Conservation (phyloP, 2,797 vertebrate species). For the Alosa sapidissima region DNA sequence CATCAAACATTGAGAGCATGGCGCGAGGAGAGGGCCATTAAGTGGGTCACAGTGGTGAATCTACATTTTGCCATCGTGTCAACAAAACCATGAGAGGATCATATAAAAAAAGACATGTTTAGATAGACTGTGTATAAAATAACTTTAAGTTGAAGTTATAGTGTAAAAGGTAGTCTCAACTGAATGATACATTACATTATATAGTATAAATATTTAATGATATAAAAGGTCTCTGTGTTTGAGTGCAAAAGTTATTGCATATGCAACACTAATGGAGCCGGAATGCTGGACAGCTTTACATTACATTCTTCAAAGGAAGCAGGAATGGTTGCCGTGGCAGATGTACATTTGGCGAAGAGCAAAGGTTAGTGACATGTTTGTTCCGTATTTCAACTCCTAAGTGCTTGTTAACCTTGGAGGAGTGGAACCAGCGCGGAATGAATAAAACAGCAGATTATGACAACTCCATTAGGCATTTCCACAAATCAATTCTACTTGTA, state of each 20-base stretch:
- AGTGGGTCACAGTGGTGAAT: neutral
- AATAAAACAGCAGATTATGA: conserved; percentile 22
- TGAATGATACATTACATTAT: neutral
- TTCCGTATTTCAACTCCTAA: neutral
- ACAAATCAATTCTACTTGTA: conserved; percentile 16
- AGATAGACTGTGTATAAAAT: neutral
- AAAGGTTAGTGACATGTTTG: neutral
- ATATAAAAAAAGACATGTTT: neutral
- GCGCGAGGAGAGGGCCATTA: neutral
- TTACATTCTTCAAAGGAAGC: neutral
- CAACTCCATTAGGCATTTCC: conserved; percentile 20
- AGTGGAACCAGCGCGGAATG: neutral
- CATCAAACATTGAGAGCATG: neutral
- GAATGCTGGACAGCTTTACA: neutral
- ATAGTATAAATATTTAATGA: neutral
- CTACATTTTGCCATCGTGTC: neutral
- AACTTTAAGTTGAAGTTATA: neutral
- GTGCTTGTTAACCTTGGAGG: conserved; percentile 18
- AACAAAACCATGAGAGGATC: neutral
- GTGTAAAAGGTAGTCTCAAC: neutral
- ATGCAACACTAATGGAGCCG: neutral
- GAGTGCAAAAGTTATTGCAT: neutral
- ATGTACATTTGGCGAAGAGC: neutral
- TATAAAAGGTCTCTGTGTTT: conserved; percentile 1
- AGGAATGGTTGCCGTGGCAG: neutral